Evolutionary conservation across 2,888 invertebrate species (phyloP).

Genomic region (Argyresthia albistria): DNA sequence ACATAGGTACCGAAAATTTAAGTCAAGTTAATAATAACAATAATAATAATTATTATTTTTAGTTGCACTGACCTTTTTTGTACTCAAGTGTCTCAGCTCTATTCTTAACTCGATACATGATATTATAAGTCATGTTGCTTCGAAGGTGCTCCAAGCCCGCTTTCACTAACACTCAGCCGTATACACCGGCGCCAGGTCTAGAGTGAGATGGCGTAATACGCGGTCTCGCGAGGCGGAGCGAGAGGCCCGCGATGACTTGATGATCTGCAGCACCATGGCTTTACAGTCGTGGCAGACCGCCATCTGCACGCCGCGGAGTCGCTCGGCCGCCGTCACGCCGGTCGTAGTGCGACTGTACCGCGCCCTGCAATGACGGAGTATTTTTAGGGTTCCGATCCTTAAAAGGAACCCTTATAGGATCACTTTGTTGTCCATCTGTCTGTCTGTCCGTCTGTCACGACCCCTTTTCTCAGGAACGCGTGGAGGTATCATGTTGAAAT

Average conservation of each 20-base stretch:
- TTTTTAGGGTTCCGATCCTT: too few species aligned
- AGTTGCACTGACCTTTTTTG: too few species aligned
- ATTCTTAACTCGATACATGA: too few species aligned
- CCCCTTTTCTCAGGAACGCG: too few species aligned
- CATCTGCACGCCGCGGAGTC: slow-evolving; percentile 84
- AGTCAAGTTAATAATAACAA: too few species aligned
- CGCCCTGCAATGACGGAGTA: slow-evolving; percentile 44
- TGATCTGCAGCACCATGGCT: slow-evolving; percentile 93
- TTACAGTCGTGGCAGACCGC: slow-evolving; percentile 96
- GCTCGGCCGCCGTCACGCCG: slow-evolving; percentile 71
- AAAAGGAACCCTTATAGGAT: too few species aligned
- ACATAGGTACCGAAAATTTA: too few species aligned
- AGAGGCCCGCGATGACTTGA: slow-evolving; percentile 88
- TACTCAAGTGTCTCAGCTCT: too few species aligned
- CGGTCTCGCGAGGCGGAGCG: slow-evolving; percentile 88
- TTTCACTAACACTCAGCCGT: slow-evolving; percentile 55
- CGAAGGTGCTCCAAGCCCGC: background rate
- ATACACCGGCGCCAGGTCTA: slow-evolving; percentile 88
- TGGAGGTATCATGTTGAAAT: too few species aligned
- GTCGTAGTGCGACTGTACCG: slow-evolving; percentile 75
- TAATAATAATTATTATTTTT: too few species aligned
- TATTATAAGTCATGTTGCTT: background rate
- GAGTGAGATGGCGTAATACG: slow-evolving; percentile 84
- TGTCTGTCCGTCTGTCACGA: too few species aligned
- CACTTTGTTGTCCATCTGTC: too few species aligned